A percentile compares a stretch with the other conserved stretches of the same genome.
phyloP scores from a whole-genome alignment of 2,113 vertebrate species.

The Leiothrix lutea region DNA sequence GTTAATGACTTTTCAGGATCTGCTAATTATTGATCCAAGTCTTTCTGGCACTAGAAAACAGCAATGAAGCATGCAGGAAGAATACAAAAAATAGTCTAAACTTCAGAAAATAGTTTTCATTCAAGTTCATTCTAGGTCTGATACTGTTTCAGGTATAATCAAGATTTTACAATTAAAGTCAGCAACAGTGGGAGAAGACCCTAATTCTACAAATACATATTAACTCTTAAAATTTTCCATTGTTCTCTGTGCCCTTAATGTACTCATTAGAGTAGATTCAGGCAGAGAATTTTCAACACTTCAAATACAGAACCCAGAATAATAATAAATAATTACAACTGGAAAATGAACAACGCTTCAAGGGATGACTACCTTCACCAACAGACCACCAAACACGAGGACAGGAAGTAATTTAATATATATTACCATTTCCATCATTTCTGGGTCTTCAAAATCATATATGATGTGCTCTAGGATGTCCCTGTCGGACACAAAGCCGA shows the following conservation, averaged over 20 bases:
- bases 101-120: neutral
- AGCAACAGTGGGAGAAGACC: neutral
- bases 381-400: neutral
- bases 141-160: neutral
- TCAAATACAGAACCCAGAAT: neutral
- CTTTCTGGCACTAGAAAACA: neutral
- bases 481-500: constrained; percentile 97
- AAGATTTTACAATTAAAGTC: neutral
- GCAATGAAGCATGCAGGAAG: neutral
- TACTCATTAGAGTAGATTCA: neutral
- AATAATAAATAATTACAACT: neutral
- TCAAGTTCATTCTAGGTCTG: neutral
- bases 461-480: constrained; percentile 99
- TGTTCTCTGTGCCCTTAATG: neutral
- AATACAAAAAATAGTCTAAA: neutral
- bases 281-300: neutral
- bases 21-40: neutral
- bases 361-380: neutral
- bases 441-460: constrained; percentile 98
- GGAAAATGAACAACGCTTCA: neutral
- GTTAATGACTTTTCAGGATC: neutral
- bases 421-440: constrained; percentile 99
- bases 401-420: neutral
- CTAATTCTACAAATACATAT: neutral
- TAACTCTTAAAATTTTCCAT: neutral